Evolutionary conservation across 1,140 invertebrate species (phyloP).

Genomic region (Platyscapa corneri): DNA sequence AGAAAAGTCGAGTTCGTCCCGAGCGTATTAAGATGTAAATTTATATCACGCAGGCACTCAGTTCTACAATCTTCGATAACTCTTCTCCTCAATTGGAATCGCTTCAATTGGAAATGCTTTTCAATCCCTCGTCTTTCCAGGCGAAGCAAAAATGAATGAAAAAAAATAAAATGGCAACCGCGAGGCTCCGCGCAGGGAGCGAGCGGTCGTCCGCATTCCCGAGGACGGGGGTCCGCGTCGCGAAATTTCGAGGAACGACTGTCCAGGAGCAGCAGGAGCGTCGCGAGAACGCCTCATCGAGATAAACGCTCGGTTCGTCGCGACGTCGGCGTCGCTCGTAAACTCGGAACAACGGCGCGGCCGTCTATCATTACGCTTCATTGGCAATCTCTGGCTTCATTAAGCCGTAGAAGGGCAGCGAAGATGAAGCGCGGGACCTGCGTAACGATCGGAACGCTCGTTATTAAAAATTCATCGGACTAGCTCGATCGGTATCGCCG

Average conservation of each 20-base stretch:
- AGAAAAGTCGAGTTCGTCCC: too few species aligned
- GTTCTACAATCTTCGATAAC: too few species aligned
- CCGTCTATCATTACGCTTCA: slow-evolving; percentile 16
- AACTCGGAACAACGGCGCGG: neutral
- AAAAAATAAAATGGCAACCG: neutral
- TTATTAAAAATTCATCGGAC: slow-evolving; percentile 33
- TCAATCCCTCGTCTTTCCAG: too few species aligned
- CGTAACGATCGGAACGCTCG: neutral
- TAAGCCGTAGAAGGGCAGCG: neutral
- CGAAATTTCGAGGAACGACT: neutral
- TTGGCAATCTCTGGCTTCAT: slow-evolving; percentile 2
- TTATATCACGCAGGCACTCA: too few species aligned
- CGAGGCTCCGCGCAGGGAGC: too few species aligned
- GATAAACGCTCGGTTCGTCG: neutral
- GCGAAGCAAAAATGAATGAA: too few species aligned
- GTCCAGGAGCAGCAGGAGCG: neutral
- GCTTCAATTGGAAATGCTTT: too few species aligned
- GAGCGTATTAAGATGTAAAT: too few species aligned
- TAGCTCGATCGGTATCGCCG: slow-evolving; percentile 8
- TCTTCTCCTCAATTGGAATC: too few species aligned
- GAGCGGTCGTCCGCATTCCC: too few species aligned
- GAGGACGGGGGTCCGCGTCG: too few species aligned
- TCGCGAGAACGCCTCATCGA: neutral
- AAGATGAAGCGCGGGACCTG: neutral
- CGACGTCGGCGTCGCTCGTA: slow-evolving; percentile 1